phyloP scores from a whole-genome alignment of 2,797 vertebrate genomes.

The Synanceia verrucosa region DNA sequence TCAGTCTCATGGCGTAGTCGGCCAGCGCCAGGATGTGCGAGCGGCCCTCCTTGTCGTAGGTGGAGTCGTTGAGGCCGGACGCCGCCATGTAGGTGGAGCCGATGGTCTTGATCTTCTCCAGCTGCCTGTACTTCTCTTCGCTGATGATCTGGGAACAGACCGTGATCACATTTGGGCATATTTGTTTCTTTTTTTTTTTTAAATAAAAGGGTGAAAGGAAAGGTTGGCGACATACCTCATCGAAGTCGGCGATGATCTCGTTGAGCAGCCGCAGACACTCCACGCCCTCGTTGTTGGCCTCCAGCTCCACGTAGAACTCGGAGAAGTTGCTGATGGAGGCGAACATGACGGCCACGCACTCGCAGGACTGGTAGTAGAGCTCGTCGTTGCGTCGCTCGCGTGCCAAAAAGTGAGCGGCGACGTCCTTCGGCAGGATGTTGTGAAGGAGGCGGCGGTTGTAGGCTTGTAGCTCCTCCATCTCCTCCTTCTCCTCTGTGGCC shows the following conservation, averaged over 20 bases:
- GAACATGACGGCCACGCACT: conserved; percentile 96
- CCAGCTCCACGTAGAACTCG: conserved; percentile 95
- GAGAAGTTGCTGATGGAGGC: conserved; percentile 98
- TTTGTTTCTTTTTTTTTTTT: no score
- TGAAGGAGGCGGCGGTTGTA: conserved; percentile 95
- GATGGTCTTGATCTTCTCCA: conserved; percentile 98
- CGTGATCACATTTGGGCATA: not conserved
- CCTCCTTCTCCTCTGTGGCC: conserved; percentile 97
- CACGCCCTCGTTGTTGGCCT: conserved; percentile 96
- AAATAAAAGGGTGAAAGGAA: not conserved
- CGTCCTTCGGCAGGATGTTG: conserved; percentile 96
- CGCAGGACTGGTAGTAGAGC: conserved; percentile 96
- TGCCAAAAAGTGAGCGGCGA: conserved; percentile 93
- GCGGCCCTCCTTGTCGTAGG: conserved; percentile 92
- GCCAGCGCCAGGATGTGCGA: conserved; percentile 91
- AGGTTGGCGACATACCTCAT: conserved; percentile 83
- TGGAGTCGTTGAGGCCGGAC: conserved; percentile 93
- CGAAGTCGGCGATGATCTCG: conserved; percentile 96
- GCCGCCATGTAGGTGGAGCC: conserved; percentile 97
- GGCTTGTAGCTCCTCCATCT: conserved; percentile 97
- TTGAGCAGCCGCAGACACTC: conserved; percentile 95
- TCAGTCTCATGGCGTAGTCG: conserved; percentile 95
- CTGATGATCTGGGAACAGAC: conserved; percentile 88
- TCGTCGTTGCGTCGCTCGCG: conserved; percentile 92
- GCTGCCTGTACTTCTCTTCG: conserved; percentile 91